A percentile compares a stretch with the other conserved stretches of the same genome.
These are phyloP conservation scores for Bubalus kerabau DNA, from an alignment of 2,113 vertebrate species.

Conservation along the genomic window DNA sequence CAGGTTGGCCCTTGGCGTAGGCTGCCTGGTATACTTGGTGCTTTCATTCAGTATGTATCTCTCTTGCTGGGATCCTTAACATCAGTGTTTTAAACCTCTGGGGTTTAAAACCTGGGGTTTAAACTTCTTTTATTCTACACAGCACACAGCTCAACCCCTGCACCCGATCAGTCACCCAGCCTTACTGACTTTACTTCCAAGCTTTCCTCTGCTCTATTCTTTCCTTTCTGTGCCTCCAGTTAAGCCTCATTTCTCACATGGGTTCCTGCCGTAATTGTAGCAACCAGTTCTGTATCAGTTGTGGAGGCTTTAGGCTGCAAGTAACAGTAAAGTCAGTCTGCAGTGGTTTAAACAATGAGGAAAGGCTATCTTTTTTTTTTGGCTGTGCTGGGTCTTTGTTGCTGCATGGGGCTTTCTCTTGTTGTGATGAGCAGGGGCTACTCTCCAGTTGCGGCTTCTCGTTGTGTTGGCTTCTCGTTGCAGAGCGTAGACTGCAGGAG, in stretches of 20 bases:
- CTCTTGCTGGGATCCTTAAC: background rate
- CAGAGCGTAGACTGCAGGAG: background rate
- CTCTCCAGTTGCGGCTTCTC: background rate
- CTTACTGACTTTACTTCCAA: background rate
- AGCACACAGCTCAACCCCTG: background rate
- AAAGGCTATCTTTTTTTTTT: background rate
- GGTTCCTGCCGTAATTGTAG: background rate
- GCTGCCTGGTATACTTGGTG: background rate
- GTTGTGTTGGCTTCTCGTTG: background rate
- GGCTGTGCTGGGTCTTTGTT: background rate
- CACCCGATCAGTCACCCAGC: background rate
- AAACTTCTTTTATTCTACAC: background rate
- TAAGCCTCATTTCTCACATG: background rate
- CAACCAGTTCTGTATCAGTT: too few species aligned
- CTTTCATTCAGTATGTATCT: background rate
- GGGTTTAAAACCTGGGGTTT: background rate
- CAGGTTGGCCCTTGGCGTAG: fast-evolving
- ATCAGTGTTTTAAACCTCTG: background rate
- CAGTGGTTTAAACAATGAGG: background rate
- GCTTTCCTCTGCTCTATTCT: background rate
- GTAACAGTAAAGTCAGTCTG: background rate
- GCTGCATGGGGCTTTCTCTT: background rate
- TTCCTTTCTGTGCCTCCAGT: background rate
- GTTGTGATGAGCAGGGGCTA: background rate
- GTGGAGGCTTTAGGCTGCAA: background rate